These are phyloP conservation scores for Varroa destructor DNA, from an alignment of 1,140 invertebrate genomes.

Conservation along the genomic window DNA sequence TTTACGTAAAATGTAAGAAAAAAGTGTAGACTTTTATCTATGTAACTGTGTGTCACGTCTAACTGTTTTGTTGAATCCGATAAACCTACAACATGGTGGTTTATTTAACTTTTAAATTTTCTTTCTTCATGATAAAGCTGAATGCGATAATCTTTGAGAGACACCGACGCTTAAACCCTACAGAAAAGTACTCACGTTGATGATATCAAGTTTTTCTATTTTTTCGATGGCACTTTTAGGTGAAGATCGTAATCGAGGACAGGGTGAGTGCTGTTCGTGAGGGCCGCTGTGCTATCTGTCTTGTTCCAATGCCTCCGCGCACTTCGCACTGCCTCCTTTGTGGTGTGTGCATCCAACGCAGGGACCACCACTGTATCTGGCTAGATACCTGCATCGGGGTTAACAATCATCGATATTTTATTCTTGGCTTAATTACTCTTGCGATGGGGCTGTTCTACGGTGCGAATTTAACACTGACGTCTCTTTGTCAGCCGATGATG, in stretches of 20 bases:
- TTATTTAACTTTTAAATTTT: too few relatives aligned
- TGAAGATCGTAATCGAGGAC: slow-evolving; percentile 11
- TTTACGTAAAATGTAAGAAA: too few relatives aligned
- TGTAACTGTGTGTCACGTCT: too few relatives aligned
- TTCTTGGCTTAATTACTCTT: slow-evolving; percentile 37
- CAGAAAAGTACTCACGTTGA: too few relatives aligned
- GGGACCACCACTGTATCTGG: slow-evolving; percentile 40
- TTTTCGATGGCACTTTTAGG: too few relatives aligned
- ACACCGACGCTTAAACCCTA: too few relatives aligned
- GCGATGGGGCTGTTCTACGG: slow-evolving; percentile 32
- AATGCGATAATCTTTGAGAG: too few relatives aligned
- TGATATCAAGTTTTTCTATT: too few relatives aligned
- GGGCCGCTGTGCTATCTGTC: slow-evolving; percentile 16
- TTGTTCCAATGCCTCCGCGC: slow-evolving; percentile 14
- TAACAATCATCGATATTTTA: slow-evolving; percentile 38
- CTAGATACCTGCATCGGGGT: slow-evolving; percentile 39
- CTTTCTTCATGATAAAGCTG: too few relatives aligned
- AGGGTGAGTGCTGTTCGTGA: background rate
- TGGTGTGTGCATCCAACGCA: slow-evolving; percentile 34
- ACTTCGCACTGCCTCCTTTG: slow-evolving; percentile 16
- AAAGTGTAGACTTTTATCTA: too few relatives aligned
- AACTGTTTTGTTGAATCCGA: too few relatives aligned
- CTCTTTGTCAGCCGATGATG: slow-evolving; percentile 23
- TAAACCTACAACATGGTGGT: too few relatives aligned
- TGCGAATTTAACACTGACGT: slow-evolving; percentile 7